Evolutionary conservation across 1,140 invertebrate genomes (phyloP).

Genomic region (Lethocerus indicus): DNA sequence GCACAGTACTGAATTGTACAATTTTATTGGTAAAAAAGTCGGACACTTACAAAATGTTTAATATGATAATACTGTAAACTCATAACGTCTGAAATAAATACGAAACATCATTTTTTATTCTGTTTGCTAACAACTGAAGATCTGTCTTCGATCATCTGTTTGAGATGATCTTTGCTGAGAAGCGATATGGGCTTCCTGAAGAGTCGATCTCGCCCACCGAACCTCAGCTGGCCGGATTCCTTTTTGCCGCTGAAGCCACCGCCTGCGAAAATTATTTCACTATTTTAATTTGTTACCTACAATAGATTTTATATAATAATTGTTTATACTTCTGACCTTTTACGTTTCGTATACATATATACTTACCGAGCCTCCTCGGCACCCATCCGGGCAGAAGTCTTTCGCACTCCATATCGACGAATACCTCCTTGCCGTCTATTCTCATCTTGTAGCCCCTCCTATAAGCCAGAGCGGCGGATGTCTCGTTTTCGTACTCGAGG

Average conservation of each 20-base stretch:
- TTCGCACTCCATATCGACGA: slow-evolving; percentile 37
- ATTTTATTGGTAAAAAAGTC: too few species aligned
- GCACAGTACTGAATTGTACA: too few species aligned
- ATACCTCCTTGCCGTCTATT: slow-evolving; percentile 40
- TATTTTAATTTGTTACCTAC: neutral
- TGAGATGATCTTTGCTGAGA: too few species aligned
- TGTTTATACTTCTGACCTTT: neutral
- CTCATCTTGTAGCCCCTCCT: slow-evolving; percentile 38
- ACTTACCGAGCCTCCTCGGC: slow-evolving; percentile 52
- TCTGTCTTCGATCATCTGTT: too few species aligned
- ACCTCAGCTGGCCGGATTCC: slow-evolving; percentile 73
- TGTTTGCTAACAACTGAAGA: too few species aligned
- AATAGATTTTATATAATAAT: neutral
- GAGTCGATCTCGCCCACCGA: slow-evolving; percentile 61
- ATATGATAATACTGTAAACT: too few species aligned
- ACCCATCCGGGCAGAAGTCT: slow-evolving; percentile 55
- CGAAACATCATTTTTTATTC: too few species aligned
- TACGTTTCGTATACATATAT: neutral
- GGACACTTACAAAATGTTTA: too few species aligned
- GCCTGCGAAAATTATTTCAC: slow-evolving; percentile 26
- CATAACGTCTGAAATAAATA: too few species aligned
- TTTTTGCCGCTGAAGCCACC: slow-evolving; percentile 77
- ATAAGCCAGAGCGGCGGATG: slow-evolving; percentile 39
- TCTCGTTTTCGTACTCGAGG: slow-evolving; percentile 53
- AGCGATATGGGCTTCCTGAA: slow-evolving; percentile 39